Conservation (phyloP, 2,888 invertebrate genomes). For the Alloscopus bannaensis region DNA sequence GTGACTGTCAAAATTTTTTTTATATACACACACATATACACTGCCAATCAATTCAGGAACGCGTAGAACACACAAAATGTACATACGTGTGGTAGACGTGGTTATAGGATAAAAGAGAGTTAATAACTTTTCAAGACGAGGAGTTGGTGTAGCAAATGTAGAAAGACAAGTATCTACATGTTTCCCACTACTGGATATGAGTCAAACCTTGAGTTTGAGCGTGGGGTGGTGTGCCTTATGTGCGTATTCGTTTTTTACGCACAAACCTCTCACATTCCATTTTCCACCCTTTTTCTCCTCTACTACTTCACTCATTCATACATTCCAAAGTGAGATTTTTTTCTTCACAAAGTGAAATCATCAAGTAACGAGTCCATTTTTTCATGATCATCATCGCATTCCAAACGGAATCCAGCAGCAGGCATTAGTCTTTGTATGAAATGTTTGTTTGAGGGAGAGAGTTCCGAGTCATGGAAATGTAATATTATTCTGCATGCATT, state of each 20-base stretch:
- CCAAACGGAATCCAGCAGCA: not conserved
- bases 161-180: too few species aligned
- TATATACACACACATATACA: too few species aligned
- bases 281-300: slow-evolving; percentile 3
- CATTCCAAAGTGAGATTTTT: slow-evolving; percentile 26
- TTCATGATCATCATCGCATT: slow-evolving; percentile 21
- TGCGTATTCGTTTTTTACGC: slow-evolving; percentile 25
- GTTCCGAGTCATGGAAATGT: not conserved
- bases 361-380: slow-evolving; percentile 29
- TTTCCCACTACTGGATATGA: too few species aligned
- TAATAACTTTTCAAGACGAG: too few species aligned
- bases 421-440: not conserved
- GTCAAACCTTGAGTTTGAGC: too few species aligned
- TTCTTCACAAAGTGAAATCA: slow-evolving; percentile 22
- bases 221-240: not conserved
- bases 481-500: not conserved
- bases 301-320: slow-evolving; percentile 37
- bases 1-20: too few species aligned
- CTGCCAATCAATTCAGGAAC: too few species aligned
- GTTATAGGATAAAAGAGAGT: too few species aligned
- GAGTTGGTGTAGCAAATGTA: too few species aligned
- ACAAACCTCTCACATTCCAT: slow-evolving; percentile 2
- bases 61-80: too few species aligned
- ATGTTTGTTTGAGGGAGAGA: too few species aligned
- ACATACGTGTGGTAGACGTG: too few species aligned